These are phyloP conservation scores for Lasiommata megera DNA, from an alignment of 2,888 invertebrate species.

Conservation along the genomic window DNA sequence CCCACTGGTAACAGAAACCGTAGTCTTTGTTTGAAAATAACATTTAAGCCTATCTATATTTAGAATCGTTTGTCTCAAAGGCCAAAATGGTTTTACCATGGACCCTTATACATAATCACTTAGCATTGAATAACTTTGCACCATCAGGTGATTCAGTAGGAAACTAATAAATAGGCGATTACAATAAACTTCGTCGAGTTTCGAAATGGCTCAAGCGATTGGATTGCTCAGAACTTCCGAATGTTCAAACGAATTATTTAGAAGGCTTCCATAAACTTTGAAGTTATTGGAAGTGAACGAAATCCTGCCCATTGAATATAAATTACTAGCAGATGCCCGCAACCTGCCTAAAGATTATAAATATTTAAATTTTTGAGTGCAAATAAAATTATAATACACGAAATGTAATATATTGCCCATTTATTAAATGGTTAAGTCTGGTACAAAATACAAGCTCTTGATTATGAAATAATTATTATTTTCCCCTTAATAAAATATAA, in stretches of 20 bases:
- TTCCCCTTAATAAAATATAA: too few species aligned
- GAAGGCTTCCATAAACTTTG: slow-evolving; percentile 14
- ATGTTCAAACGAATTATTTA: slow-evolving; percentile 21
- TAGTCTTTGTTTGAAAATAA: too few species aligned
- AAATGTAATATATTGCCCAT: too few species aligned
- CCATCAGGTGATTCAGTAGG: not conserved
- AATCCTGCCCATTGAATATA: slow-evolving; percentile 17
- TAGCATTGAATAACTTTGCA: not conserved
- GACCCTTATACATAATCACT: not conserved
- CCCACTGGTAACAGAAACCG: too few species aligned
- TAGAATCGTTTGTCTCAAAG: too few species aligned
- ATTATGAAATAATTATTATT: too few species aligned
- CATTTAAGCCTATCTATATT: too few species aligned
- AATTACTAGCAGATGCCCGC: not conserved
- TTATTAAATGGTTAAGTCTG: too few species aligned
- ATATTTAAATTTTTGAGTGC: too few species aligned
- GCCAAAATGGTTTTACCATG: not conserved
- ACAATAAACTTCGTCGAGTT: slow-evolving; percentile 10
- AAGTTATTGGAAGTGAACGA: slow-evolving; percentile 9
- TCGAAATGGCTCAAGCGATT: slow-evolving; percentile 14
- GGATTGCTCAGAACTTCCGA: slow-evolving; percentile 31
- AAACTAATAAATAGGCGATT: not conserved
- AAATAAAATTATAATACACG: too few species aligned
- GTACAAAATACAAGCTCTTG: too few species aligned
- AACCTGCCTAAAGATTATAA: too few species aligned